Percentiles rank a stretch among this genome's conserved stretches.
Evolutionary conservation across 2,113 vertebrate genomes (phyloP).

Genomic region (Cinclus mexicanus): DNA sequence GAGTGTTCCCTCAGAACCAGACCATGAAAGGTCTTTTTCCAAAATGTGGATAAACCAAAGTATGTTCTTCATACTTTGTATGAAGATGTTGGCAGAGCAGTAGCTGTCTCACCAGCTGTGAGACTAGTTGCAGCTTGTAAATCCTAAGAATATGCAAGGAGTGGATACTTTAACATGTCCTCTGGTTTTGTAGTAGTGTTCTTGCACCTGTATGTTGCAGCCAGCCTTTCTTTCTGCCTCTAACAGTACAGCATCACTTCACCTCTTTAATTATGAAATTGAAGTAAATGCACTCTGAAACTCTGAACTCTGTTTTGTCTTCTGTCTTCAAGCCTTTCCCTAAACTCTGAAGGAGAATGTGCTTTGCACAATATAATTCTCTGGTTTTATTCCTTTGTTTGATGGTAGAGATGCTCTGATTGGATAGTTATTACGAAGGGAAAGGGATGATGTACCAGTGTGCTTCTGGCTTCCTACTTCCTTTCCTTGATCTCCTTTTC

Average conservation of each 20-base stretch:
- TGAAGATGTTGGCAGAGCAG: background rate
- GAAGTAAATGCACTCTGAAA: background rate
- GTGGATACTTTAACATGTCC: background rate
- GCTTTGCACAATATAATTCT: background rate
- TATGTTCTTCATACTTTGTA: background rate
- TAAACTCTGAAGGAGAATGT: background rate
- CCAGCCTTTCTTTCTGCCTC: background rate
- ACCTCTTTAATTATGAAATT: background rate
- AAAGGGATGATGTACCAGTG: background rate
- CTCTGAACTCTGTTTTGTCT: background rate
- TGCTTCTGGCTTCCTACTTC: background rate
- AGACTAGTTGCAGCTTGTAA: background rate
- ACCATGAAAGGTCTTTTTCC: background rate
- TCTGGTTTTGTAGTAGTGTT: background rate
- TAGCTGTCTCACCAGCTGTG: background rate
- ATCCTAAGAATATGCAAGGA: background rate
- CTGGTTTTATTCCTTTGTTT: background rate
- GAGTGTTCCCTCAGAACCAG: background rate
- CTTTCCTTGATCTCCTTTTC: background rate
- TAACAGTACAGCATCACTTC: background rate
- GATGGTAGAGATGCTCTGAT: background rate
- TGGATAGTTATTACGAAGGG: background rate
- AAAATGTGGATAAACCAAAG: background rate
- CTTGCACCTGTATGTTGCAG: background rate
- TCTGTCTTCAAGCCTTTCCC: background rate